These are phyloP conservation scores for Galemys pyrenaicus DNA, from an alignment of 2,113 vertebrate species.

Conservation along the genomic window DNA sequence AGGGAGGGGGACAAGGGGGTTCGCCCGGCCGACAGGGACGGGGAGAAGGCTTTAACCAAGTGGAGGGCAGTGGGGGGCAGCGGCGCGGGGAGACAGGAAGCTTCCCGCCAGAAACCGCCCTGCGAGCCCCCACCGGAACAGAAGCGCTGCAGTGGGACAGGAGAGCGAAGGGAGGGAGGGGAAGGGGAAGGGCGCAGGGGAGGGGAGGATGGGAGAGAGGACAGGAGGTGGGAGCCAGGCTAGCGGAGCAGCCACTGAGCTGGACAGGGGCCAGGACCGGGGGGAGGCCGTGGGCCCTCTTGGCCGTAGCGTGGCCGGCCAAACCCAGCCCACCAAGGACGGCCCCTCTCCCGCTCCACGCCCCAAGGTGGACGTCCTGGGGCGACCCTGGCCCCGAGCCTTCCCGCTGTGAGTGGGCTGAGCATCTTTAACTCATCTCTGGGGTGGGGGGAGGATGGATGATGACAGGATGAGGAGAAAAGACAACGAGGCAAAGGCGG, in stretches of 20 bases:
- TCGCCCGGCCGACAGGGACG: too few species aligned
- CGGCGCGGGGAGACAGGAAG: not conserved
- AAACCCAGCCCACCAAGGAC: not conserved
- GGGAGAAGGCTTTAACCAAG: not conserved
- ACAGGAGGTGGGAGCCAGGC: too few species aligned
- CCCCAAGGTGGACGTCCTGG: not conserved
- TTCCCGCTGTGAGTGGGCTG: not conserved
- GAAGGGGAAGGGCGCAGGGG: too few species aligned
- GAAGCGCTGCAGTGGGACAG: not conserved
- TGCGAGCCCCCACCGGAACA: not conserved
- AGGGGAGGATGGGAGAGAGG: fast-evolving
- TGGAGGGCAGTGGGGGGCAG: not conserved
- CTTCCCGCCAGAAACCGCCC: not conserved
- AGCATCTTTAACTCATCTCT: not conserved
- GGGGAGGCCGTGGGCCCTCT: too few species aligned
- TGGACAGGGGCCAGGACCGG: not conserved
- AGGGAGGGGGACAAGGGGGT: too few species aligned
- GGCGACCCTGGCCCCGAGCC: not conserved
- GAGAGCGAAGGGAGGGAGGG: not conserved
- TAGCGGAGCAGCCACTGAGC: not conserved
- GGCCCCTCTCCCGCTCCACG: not conserved
- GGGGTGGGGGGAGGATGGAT: not conserved
- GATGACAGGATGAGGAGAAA: not conserved
- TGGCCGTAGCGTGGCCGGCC: too few species aligned
- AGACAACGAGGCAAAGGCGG: not conserved